Evolutionary conservation across 2,113 vertebrate species (phyloP), one percentile per base, ranked within the genome.

Genomic region (Nothocercus julius): DNA sequence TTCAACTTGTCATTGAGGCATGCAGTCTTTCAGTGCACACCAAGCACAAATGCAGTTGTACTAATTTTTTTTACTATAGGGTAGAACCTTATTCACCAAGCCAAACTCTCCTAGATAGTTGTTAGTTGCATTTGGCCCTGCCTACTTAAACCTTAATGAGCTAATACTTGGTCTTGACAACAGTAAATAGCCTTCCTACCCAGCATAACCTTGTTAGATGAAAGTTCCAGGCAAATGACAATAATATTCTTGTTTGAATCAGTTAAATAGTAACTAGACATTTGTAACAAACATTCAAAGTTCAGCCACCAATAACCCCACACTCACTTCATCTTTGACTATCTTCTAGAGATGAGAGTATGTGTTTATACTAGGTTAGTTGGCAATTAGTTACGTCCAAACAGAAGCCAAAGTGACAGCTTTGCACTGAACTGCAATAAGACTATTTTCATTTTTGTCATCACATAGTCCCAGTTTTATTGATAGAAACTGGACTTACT

Each of bases 401-500:
- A 84, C 38, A 64, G 44, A 0, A 76, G 51, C 30, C 81, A 6
- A 79, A 92, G 15, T 9, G 15, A 7, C 5, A 75, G 15, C 2
- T 32, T 7, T 38, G 28, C 72, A 73, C 9, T 8, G 16, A 53
- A 36, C 8, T 70, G 30, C 49, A 85, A 5, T 34, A 94, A 49
- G 16, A 27, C 24, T 77, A 5, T 10, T 49, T 30, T 45, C 85
- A 20, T 76, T 53, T 58, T 53, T 73, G 16, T 27, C n/a, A 63
- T 10, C 20, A 34, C 10, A 61, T 7, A 89, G 24, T 7, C 82
- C 12, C 5, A 42, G 20, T 76, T 68, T 20, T 38, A 38, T 16
- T 69, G 27, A 21, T 15, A 15, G n/a, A 59, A 90, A 70, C 13
- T 62, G 16, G 17, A 76, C 97, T 98, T 97, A 99, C 99, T 98